These are phyloP conservation scores for Ardeotis arabs DNA, from an alignment of 2,113 vertebrate genomes.

Conservation along the genomic window DNA sequence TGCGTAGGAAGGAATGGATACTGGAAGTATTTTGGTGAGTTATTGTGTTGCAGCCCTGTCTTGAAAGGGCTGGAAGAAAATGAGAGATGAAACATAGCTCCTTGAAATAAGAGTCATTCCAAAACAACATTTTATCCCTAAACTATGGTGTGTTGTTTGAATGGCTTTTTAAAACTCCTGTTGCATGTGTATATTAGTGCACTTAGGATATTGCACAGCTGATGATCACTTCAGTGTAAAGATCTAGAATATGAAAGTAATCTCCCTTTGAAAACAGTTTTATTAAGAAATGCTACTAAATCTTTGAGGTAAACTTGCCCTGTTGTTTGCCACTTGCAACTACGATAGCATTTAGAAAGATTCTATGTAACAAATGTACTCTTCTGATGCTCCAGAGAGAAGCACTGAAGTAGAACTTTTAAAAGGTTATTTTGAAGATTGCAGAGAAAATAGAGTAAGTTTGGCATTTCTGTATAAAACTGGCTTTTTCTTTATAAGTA, in stretches of 20 bases:
- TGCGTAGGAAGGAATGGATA: background rate
- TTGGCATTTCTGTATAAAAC: background rate
- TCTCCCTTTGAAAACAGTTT: background rate
- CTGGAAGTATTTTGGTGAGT: background rate
- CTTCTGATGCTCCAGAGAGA: background rate
- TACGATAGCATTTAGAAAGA: background rate
- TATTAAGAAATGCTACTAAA: background rate
- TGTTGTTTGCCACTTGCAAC: background rate
- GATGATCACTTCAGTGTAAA: background rate
- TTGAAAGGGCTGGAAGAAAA: background rate
- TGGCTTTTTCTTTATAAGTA: background rate
- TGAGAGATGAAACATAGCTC: background rate
- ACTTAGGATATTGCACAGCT: background rate
- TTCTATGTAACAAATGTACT: background rate
- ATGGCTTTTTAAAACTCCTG: background rate
- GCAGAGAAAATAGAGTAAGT: background rate
- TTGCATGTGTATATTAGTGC: background rate
- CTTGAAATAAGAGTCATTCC: background rate
- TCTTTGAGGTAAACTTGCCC: background rate
- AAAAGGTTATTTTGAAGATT: background rate
- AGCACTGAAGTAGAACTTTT: background rate
- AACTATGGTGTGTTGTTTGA: background rate
- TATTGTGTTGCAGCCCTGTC: background rate
- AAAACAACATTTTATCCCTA: background rate
- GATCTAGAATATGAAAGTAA: background rate